Base-by-base conservation (phyloP, 2,113 vertebrate species). In the Rostratula benghalensis region DNA sequence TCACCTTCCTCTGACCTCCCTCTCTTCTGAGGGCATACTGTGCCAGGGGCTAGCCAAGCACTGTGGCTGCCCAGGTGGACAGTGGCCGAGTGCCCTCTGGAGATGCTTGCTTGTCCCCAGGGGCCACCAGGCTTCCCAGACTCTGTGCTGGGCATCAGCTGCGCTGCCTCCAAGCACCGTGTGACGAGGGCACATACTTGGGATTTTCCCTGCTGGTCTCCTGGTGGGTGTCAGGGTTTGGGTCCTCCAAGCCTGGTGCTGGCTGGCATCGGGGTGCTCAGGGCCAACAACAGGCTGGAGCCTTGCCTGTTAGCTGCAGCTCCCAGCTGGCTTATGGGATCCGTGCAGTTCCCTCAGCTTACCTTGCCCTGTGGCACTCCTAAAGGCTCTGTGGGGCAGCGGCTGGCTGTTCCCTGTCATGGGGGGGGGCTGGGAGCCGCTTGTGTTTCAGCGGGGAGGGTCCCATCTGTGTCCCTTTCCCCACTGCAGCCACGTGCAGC, bases 91-190 rank as follows among this genome's bases (percentile, higher is more conserved):
- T 83, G 80, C 24, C 67, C 45, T 39, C 35, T 1, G 2, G 54
- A 8, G 23, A 41, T 3, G 3, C 30, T 60, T 1, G 2, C 19
- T 60, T 1, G 2, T 46, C n/a, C 28, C 50, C 1, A 5, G 31
- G 50, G 39, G 7, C 61, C 4, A 1, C 25, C 20, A 8, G 39
- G 23, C 33, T 80, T 54, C 25, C 63, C 0, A 4, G 78, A 25
- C 63, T 81, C 41, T 1, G 2, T 65, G 50, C 22, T 1, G 41
- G 78, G 27, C 33, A 31, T 68, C 10, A 4, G 51, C 21, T 9
- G 33, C 2, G 12, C 64, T 31, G 63, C 51, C n/a, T 68, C 21
- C 51, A 7, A 57, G 51, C 21, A 2, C 64, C 2, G 2, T 3
- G 15, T 61, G 56, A 71, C 1, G 2, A 28, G 60, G 53, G 35